These are phyloP conservation scores for Matsumurasca onukii DNA, from an alignment of 1,140 invertebrate genomes.

Conservation along the genomic window DNA sequence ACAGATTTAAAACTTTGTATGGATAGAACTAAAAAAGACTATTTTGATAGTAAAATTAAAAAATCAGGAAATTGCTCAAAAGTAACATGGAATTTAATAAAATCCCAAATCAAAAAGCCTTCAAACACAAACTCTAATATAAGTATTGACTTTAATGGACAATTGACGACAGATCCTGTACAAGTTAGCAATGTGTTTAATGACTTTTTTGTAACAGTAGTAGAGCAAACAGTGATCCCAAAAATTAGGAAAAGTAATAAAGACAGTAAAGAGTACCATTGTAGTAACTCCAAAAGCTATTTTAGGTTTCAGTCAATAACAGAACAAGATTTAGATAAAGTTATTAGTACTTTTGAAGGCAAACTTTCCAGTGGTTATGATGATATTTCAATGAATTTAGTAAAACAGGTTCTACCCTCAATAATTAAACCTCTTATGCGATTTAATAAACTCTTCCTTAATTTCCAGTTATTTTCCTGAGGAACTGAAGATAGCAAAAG, in stretches of 20 bases:
- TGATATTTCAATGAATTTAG: conserved; percentile 14
- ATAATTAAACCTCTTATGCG: conserved; percentile 11
- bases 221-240: not conserved
- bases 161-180: not conserved
- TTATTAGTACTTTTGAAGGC: conserved; percentile 11
- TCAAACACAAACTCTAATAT: not conserved
- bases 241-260: no score
- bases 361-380: conserved; percentile 19
- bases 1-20: not conserved
- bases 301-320: conserved; percentile 1
- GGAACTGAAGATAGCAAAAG: conserved; percentile 36
- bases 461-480: conserved; percentile 34
- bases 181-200: conserved; percentile 1
- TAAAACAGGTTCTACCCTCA: not conserved
- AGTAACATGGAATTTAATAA: conserved; percentile 4
- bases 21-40: not conserved
- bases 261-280: not conserved
- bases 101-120: not conserved
- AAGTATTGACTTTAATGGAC: not conserved
- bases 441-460: conserved; percentile 32
- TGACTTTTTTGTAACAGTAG: not conserved
- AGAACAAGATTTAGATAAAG: not conserved
- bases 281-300: not conserved
- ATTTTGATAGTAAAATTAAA: conserved; percentile 1
- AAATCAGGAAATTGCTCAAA: not conserved